Percentiles rank a stretch among this genome's conserved stretches.
Evolutionary conservation across 2,888 invertebrate species (phyloP).

Genomic region (Drosophila picticornis): DNA sequence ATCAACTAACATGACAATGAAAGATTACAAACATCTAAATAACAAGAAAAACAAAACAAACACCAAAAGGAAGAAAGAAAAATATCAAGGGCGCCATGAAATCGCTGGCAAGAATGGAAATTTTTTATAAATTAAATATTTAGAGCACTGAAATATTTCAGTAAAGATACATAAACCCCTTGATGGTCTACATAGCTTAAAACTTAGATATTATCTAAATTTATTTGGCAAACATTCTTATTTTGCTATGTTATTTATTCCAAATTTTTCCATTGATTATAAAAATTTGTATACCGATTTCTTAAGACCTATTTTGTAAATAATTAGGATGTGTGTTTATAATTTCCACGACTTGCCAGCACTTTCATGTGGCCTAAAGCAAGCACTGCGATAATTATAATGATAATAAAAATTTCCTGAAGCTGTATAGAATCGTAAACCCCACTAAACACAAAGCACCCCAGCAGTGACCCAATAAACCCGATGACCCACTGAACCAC

Average conservation of each 20-base stretch:
- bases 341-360: conserved; percentile 11
- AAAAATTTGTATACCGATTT: background rate
- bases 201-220: background rate
- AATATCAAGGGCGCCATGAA: conserved; percentile 7
- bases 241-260: background rate
- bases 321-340: background rate
- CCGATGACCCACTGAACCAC: conserved; percentile 6
- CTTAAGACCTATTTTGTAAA: background rate
- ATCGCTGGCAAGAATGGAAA: conserved; percentile 10
- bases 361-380: conserved; percentile 6
- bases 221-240: background rate
- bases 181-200: too few relatives aligned
- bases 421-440: conserved; percentile 13
- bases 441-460: conserved; percentile 7
- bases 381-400: conserved; percentile 5
- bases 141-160: background rate
- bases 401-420: background rate
- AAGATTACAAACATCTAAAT: conserved; percentile 15
- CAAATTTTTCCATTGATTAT: background rate
- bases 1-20: conserved; percentile 34
- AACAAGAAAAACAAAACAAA: conserved; percentile 7
- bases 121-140: background rate
- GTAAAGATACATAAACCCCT: background rate
- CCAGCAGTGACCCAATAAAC: background rate
- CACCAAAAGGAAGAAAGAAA: background rate